Conservation (phyloP, 2,797 vertebrate genomes). For the Xiphorhynchus erythropygius region DNA sequence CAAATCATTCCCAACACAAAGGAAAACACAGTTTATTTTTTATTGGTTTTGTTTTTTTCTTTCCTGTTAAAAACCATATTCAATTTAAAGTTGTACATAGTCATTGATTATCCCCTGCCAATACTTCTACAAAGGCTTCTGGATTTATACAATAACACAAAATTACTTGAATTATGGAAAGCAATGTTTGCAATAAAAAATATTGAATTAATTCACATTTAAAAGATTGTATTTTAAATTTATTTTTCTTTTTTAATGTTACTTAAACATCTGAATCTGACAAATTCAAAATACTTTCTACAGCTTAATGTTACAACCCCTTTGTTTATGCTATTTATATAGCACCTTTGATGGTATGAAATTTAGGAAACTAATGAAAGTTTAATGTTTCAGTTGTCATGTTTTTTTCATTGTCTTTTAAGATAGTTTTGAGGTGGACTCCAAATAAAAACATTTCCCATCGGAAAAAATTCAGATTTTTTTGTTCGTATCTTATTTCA, state of each 20-base stretch:
- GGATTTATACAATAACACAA: not conserved
- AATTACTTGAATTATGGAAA: not conserved
- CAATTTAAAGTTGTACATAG: not conserved
- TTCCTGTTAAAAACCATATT: not conserved
- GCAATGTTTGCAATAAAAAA: not conserved
- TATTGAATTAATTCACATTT: not conserved
- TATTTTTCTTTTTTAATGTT: not conserved
- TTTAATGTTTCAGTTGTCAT: not conserved
- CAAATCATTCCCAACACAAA: not conserved
- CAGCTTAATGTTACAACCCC: not conserved
- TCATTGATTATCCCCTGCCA: not conserved
- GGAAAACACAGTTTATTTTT: not conserved
- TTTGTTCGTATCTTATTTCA: not conserved
- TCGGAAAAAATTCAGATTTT: not conserved
- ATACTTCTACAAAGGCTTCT: not conserved
- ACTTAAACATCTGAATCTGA: not conserved
- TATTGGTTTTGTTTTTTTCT: not conserved
- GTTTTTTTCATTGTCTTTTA: not conserved
- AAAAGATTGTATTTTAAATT: not conserved
- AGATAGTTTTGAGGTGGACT: not conserved
- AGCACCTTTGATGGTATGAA: not conserved
- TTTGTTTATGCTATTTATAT: not conserved
- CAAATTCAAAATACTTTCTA: not conserved
- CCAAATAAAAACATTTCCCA: not conserved
- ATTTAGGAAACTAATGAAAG: not conserved